Base-by-base conservation (phyloP, 2,888 invertebrate genomes). In the Vanessa cardui region DNA sequence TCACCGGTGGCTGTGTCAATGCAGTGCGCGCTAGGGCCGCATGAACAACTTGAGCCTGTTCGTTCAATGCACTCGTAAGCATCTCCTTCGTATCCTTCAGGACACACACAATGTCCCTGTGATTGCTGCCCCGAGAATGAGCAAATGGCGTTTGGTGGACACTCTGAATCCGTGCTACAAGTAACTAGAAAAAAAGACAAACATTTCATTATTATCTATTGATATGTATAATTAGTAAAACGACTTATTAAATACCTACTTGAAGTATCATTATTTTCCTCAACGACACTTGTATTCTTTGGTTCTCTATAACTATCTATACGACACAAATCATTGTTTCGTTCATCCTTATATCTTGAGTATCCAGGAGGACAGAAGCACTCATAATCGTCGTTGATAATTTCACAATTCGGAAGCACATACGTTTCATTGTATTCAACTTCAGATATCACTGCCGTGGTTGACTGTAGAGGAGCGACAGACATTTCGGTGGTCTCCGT, bases 1-100 rank as follows among this genome's bases (percentile, higher is more conserved):
- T 95, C 95, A 9, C 94, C 90, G 39, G 93, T 87, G 44, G 95
- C 95, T 73, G 96, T 95, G 76, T 94, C 96, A 39, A 94, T 89
- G 84, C 98, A 98, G 58, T 94, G 93, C 33, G 97, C 97, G 79
- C 96, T 95, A 0, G 89, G 84, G 72, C 96, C 96, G 80, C 98
- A 98, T 47, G 94, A 94, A 70, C 91, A 92, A 64, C 76, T 80
- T 1, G 83, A 77, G 15, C 86, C 83, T 4, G 86, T 82, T 63
- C 84, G 83, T 69, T 94, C 94, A 2, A 90, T 92, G 81, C 98
- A 98, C 75, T 94, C 94, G 71, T 94, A 94, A 9, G 98, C 98
- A 83, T 98, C 97, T 26, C 98, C 98, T 79, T 95, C 95, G 87
- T 94, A 98, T 5, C 97, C 98, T n/a, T 95, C 93, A 68, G 95